Evolutionary conservation across 1,140 invertebrate species (phyloP), one percentile per base, ranked within the genome.

Genomic region (Cyclina sinensis): DNA sequence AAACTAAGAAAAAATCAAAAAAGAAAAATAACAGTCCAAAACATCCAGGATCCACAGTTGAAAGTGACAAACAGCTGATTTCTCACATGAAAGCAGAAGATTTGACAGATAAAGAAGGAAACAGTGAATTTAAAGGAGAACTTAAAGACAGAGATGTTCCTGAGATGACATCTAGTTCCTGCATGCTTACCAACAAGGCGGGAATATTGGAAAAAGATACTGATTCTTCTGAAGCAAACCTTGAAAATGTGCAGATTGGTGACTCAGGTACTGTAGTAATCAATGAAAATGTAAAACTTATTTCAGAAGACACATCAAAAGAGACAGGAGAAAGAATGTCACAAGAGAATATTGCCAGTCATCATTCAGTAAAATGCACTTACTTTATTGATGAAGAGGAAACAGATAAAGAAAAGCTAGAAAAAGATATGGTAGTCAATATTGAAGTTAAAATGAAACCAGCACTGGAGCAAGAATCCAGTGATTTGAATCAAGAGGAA

Each of bases 1-100:
- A 81, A 46, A 81, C 32, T 37, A 81, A 81, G 51, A 81, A 81
- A 54, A 81, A 81, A 18, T 30, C 35, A 5, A 81, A 43, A 65
- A 81, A 81, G 79, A 81, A 81, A 24, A 81, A 81, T 24, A 81
- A 65, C 46, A 35, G 54, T 1, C 39, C 37, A 11, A 57, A 62
- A 37, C 35, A 81, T 24, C 59, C 78, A 48, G 9, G 7, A 43
- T 46, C 27, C 1, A 21, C 46, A 4, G 21, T 48, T 16, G 7
- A 18, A 37, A 21, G 32, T 37, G 65, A 37, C 11, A 70, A 70
- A n/a, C 37, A 37, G 35, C 18, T 14, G 24, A 0, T 43, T 78
- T 27, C 16, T 16, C 11, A 37, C 21, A 74, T 39, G 14, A 7
- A 74, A 21, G n/a, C 51, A 11, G 62, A 32, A 65, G 62, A 32